Evolutionary conservation across 2,888 invertebrate genomes (phyloP).

Genomic region (Xestia xanthographa): DNA sequence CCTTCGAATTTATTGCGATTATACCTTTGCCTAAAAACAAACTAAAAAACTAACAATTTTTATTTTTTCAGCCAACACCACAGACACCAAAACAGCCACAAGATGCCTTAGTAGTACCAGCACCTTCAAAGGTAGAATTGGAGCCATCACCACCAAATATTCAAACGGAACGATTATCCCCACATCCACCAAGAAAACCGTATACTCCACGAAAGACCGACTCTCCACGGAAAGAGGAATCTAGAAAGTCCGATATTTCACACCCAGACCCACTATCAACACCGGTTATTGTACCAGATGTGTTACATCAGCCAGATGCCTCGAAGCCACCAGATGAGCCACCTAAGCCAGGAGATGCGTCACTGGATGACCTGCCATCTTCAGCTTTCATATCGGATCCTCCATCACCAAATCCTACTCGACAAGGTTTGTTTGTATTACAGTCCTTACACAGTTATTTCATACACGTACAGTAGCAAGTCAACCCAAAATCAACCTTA

Average conservation of each 20-base stretch:
- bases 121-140: background rate
- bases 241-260: background rate
- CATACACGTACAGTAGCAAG: background rate
- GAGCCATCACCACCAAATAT: background rate
- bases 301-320: background rate
- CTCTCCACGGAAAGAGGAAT: background rate
- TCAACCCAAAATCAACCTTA: background rate
- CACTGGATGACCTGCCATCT: background rate
- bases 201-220: conserved; percentile 17
- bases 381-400: background rate
- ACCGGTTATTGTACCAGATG: background rate
- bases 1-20: background rate
- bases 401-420: background rate
- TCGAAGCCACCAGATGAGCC: conserved; percentile 14
- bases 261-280: background rate
- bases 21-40: background rate
- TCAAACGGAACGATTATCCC: background rate
- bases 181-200: conserved; percentile 4
- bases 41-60: background rate
- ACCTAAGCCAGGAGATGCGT: background rate
- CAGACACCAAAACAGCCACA: conserved; percentile 16
- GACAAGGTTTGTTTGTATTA: conserved; percentile 28
- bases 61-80: conserved; percentile 18
- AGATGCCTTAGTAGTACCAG: background rate
- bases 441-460: background rate